These are phyloP conservation scores for Pecten maximus DNA, from an alignment of 2,888 invertebrate species.

Conservation along the genomic window DNA sequence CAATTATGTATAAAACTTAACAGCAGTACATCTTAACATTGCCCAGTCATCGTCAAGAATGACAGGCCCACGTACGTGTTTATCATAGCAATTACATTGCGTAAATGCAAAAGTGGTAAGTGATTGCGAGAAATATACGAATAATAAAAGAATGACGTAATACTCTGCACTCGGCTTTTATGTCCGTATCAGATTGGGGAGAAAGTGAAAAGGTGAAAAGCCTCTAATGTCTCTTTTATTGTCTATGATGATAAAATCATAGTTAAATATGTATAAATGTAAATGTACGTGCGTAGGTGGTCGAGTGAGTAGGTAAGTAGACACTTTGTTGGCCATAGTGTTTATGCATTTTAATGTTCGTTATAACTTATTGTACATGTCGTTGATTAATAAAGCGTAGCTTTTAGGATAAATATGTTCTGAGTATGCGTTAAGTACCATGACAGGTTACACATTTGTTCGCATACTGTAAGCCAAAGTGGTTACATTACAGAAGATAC, in stretches of 20 bases:
- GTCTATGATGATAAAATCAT: not conserved
- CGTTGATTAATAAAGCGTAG: no score
- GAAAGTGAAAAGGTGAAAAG: not conserved
- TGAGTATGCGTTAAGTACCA: no score
- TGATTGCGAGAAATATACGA: not conserved
- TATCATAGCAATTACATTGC: not conserved
- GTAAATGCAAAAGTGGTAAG: not conserved
- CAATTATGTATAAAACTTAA: not conserved
- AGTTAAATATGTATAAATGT: not conserved
- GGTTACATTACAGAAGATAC: no score
- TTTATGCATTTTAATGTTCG: no score
- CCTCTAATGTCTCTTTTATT: not conserved
- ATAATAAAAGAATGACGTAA: not conserved
- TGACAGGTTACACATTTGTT: no score
- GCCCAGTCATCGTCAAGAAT: not conserved
- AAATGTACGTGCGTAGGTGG: no score
- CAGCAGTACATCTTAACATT: not conserved
- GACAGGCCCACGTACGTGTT: not conserved
- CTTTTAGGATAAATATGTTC: no score
- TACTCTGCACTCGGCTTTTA: not conserved
- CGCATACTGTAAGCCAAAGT: no score
- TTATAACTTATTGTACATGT: no score
- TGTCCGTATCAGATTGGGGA: no score
- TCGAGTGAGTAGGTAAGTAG: no score
- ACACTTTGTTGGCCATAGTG: no score